Evolutionary conservation across 2,797 vertebrate species (phyloP), one percentile per base, ranked within the genome.

Genomic region (Phrynocephalus forsythii): DNA sequence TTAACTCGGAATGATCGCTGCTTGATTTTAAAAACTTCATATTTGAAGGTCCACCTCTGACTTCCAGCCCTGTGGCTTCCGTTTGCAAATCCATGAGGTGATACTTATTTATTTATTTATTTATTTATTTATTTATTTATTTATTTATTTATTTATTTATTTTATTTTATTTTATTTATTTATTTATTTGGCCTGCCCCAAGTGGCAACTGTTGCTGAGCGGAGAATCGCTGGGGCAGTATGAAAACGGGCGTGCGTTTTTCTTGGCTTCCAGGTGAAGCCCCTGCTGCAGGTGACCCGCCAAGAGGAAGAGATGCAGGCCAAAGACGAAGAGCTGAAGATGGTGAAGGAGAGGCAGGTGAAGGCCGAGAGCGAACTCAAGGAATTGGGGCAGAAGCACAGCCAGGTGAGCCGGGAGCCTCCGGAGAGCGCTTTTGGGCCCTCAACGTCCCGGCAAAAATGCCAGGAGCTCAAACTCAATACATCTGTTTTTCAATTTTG

Each of bases 221-320:
- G 15, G 63, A 38, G 24, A 6, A 13, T 18, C 77, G 52, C 67
- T 3, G 9, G 2, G 78, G 80, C 3, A 20, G 75, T 73, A 8
- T 72, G n/a, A 78, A 66, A 22, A 26, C 3, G 2, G 18, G 63
- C 79, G 2, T 22, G 0, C 1, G 3, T 1, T 2, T 3, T 1
- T 4, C 50, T 44, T 18, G 30, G 11, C 44, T 52, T 89, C 66
- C 92, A 99, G 99, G 99, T 99, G 93, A 99, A 99, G 96, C 99
- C 99, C 38, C 95, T 99, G 91, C 97, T 99, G 84, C 99, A 99
- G 96, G 99, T 99, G 92, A 99, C 99, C 0, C 96, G 99, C 76
- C 99, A 99, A 95, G 99, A 99, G 88, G 99, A 99, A 92, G 99
- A 99, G 95, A 99, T 99, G 98, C 94, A 97, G 93, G 96, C 98